Base-by-base conservation (phyloP, 2,888 invertebrate genomes). In the Anoncus sp. region DNA sequence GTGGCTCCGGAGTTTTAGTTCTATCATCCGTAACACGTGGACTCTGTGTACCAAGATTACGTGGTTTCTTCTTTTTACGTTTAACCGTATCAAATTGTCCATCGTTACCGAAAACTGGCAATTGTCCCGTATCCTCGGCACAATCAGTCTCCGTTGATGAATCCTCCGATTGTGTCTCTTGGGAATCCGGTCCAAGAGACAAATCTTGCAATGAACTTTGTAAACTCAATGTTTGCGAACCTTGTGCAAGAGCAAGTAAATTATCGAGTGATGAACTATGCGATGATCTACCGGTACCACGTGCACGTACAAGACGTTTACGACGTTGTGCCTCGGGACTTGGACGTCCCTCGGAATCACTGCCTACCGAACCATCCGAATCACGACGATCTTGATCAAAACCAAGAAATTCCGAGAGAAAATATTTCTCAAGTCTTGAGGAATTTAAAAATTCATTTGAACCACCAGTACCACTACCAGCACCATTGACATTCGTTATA, bases 341-440 rank as follows among this genome's bases (percentile, higher is more conserved):
- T 3, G 97, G 97, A 83, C 95, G 94, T 1, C 97, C 97, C 88
- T 97, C 97, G 87, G 97, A 97, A 86, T 97, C 97, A 91, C 97
- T 97, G 6, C 97, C 97, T 0, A 97, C 97, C 86, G 97, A 97
- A 1, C 97, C 97, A 85, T 96, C 96, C 0, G 96, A 95, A 86
- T 96, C 96, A 43, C 96, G 93, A 75, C 96, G 93, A 84, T 96
- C 96, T 60, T 94, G 94, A 83, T 94, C 95, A 84, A 96, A 96
- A 1, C 96, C 96, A 94, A 97, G 95, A 86, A 97, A 96, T 40
- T 96, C 97, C 0, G 96, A 96, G 0, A 97, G 92, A 90, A 98
- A 98, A 92, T 98, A 98, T 90, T 97, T 97, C 90, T 98, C 97
- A 79, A 98, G 91, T 16, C 97, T 94, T 4, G 90, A 90, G 0